phyloP scores from a whole-genome alignment of 2,113 vertebrate genomes.

The Ctenodactylus gundi region DNA sequence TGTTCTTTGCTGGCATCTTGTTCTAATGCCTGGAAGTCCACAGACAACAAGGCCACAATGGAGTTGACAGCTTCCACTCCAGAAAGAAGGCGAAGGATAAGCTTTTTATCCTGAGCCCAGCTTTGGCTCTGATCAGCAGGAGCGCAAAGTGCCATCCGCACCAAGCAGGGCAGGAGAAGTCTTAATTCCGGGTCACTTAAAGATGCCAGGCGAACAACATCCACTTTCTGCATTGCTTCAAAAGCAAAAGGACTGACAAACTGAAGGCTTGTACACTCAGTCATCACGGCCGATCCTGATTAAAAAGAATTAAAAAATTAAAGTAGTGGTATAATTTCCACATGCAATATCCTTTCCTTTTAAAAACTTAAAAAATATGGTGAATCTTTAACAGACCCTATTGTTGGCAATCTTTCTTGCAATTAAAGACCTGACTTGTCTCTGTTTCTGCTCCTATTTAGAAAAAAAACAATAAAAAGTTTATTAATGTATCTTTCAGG shows the following conservation, averaged over 20 bases:
- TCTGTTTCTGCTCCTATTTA: constrained; percentile 7
- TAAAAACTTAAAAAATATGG: constrained; percentile 1
- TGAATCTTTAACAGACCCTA: neutral
- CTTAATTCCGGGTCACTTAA: constrained; percentile 95
- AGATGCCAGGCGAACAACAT: constrained; percentile 92
- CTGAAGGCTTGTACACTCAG: constrained; percentile 90
- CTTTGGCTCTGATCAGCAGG: constrained; percentile 97
- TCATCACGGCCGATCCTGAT: constrained; percentile 79
- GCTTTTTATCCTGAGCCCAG: constrained; percentile 99
- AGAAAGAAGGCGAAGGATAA: constrained; percentile 96
- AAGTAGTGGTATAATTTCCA: neutral
- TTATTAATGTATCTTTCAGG: neutral
- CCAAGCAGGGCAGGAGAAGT: constrained; percentile 95
- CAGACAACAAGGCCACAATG: constrained; percentile 96
- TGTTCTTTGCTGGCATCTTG: constrained; percentile 98
- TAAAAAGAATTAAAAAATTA: constrained; percentile 16
- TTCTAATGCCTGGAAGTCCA: constrained; percentile 98
- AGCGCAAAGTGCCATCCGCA: constrained; percentile 97
- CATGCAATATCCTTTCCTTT: neutral
- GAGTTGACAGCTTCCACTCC: constrained; percentile 99
- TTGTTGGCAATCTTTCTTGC: neutral
- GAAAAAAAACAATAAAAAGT: constrained; percentile 6
- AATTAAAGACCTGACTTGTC: neutral
- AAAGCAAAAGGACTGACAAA: constrained; percentile 96
- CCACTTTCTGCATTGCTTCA: constrained; percentile 99